Conservation (phyloP, 2,888 invertebrate species). For the Selenia dentaria region DNA sequence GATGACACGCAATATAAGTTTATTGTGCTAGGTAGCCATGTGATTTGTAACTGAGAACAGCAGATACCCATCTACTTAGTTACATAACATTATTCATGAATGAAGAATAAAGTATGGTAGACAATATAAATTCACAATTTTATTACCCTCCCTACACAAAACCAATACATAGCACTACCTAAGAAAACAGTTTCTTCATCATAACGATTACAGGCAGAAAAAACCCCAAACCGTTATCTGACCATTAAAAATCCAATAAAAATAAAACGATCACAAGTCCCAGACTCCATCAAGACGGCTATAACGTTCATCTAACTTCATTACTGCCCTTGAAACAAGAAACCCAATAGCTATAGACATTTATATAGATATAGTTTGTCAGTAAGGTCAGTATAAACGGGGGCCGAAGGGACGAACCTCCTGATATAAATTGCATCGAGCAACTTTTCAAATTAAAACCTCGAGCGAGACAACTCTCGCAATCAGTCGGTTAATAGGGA, state of each 20-base stretch:
- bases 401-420: conserved; percentile 31
- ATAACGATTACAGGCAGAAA: no score
- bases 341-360: conserved; percentile 27
- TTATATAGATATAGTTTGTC: conserved; percentile 23
- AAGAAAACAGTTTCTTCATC: no score
- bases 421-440: conserved; percentile 48
- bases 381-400: conserved; percentile 33
- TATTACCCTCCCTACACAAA: no score
- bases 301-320: conserved; percentile 17
- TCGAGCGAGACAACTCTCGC: conserved; percentile 42
- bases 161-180: no score
- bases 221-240: conserved; percentile 4
- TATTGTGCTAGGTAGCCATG: no score
- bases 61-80: no score
- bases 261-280: conserved; percentile 19
- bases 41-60: no score
- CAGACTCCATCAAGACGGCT: conserved; percentile 5
- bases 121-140: no score
- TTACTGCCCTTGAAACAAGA: conserved; percentile 17
- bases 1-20: no score
- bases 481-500: conserved; percentile 55
- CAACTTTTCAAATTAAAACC: conserved; percentile 59
- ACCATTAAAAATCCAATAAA: conserved; percentile 20
- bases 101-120: no score
- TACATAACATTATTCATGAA: no score